Percentiles rank a stretch among this genome's conserved stretches.
These are phyloP conservation scores for Colletes gigas DNA, from an alignment of 1,140 invertebrate species.

Conservation along the genomic window DNA sequence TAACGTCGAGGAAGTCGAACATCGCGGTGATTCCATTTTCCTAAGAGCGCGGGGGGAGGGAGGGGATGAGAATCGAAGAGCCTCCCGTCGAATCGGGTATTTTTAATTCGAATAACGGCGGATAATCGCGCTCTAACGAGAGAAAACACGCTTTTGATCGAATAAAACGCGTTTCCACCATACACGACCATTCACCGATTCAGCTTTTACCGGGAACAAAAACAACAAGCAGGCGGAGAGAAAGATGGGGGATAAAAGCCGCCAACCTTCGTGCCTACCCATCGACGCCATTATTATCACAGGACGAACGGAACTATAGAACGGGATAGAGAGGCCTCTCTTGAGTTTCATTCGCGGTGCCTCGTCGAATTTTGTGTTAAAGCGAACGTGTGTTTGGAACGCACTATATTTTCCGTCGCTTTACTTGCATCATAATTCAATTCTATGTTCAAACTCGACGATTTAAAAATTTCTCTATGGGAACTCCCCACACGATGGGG, in stretches of 20 bases:
- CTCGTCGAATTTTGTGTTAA: background rate
- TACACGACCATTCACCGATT: constrained; percentile 25
- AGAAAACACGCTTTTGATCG: constrained; percentile 48
- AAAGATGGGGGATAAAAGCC: background rate
- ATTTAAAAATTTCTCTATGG: no score
- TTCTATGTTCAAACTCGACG: no score
- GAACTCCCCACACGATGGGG: no score
- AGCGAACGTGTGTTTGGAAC: no score
- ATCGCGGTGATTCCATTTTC: constrained; percentile 31
- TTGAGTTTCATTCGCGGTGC: background rate
- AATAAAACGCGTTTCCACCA: constrained; percentile 37
- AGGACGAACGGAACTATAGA: constrained; percentile 7
- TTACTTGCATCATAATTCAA: no score
- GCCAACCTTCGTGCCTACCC: background rate
- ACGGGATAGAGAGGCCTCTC: background rate
- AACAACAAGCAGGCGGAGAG: constrained; percentile 7
- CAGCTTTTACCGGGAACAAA: constrained; percentile 17
- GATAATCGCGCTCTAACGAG: constrained; percentile 39
- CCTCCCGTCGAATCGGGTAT: constrained; percentile 8
- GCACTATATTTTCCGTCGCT: no score
- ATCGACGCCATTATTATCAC: background rate
- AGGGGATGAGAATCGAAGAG: background rate
- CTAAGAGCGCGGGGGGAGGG: background rate
- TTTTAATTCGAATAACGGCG: constrained; percentile 41
- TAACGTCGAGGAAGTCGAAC: constrained; percentile 36